These are phyloP conservation scores for Amblyopsis hoosieri DNA, from an alignment of 2,797 vertebrate genomes.

Conservation along the genomic window DNA sequence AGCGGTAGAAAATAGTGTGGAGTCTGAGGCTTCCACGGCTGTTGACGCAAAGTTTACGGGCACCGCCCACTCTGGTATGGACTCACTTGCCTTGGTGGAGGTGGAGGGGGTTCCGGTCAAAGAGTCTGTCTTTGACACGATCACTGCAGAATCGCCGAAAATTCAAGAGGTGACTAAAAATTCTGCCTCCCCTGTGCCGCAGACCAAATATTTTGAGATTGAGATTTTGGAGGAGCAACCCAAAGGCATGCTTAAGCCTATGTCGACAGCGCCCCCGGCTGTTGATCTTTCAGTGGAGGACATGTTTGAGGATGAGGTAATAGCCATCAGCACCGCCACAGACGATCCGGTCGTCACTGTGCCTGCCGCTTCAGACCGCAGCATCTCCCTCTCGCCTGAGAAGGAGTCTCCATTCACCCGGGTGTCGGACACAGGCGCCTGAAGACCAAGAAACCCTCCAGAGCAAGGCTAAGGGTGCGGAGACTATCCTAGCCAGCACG, in stretches of 20 bases:
- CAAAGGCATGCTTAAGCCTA: background rate
- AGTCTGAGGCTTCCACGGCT: background rate
- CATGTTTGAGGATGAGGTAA: conserved; percentile 63
- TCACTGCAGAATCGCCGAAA: conserved; percentile 14
- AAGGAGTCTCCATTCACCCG: conserved; percentile 76
- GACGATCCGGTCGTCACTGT: conserved; percentile 1
- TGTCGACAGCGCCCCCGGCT: background rate
- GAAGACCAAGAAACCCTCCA: conserved; percentile 55
- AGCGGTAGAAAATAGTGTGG: background rate
- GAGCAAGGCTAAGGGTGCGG: conserved; percentile 23
- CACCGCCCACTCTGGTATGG: conserved; percentile 1
- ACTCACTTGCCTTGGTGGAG: conserved; percentile 4
- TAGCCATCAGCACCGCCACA: conserved; percentile 38
- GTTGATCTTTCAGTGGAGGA: conserved; percentile 47
- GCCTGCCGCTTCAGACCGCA: conserved; percentile 18
- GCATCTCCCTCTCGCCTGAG: conserved; percentile 59
- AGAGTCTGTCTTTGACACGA: conserved; percentile 6
- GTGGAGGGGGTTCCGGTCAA: conserved; percentile 19
- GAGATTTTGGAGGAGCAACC: conserved; percentile 68
- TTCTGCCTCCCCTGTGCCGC: conserved; percentile 21
- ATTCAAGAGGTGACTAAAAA: conserved; percentile 22
- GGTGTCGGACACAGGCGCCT: conserved; percentile 60
- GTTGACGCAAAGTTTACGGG: conserved; percentile 6
- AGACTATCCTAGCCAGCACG: conserved; percentile 5
- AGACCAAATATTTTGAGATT: conserved; percentile 19